These are phyloP conservation scores for Telmatochromis sp. DNA, from an alignment of 2,113 vertebrate species.

Conservation along the genomic window DNA sequence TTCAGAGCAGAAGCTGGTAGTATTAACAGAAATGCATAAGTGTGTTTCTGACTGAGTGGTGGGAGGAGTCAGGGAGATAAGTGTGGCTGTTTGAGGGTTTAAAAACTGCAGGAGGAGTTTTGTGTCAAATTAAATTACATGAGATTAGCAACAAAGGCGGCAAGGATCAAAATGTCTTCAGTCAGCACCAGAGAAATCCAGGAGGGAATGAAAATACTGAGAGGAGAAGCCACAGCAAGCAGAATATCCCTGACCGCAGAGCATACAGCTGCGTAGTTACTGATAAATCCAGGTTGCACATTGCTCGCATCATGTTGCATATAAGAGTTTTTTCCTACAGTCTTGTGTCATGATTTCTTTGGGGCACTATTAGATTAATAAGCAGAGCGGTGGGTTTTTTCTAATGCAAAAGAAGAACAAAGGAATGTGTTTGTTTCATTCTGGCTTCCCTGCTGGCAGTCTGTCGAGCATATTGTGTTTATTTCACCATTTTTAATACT, in stretches of 20 bases:
- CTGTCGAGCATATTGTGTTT: constrained; percentile 23
- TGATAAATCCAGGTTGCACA: neutral
- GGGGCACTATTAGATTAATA: neutral
- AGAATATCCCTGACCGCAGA: neutral
- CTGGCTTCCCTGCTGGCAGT: neutral
- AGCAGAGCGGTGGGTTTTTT: accelerated
- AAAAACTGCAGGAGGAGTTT: neutral
- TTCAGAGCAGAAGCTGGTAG: neutral
- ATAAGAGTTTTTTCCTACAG: neutral
- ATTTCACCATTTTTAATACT: neutral
- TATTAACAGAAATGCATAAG: neutral
- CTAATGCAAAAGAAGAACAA: neutral
- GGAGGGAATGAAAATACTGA: neutral
- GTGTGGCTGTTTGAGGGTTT: neutral
- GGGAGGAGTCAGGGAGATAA: neutral
- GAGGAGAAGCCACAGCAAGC: neutral
- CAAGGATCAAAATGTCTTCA: neutral
- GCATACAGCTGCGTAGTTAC: neutral
- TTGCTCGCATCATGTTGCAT: neutral
- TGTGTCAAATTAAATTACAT: constrained; percentile 2
- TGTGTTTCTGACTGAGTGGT: neutral
- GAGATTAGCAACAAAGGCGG: neutral
- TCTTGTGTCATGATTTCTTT: neutral
- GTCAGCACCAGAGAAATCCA: neutral
- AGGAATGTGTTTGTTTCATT: neutral